Percentiles rank a stretch among this genome's conserved stretches.
These are phyloP conservation scores for Drosophila cardini DNA, from an alignment of 1,140 invertebrate species.

Conservation along the genomic window DNA sequence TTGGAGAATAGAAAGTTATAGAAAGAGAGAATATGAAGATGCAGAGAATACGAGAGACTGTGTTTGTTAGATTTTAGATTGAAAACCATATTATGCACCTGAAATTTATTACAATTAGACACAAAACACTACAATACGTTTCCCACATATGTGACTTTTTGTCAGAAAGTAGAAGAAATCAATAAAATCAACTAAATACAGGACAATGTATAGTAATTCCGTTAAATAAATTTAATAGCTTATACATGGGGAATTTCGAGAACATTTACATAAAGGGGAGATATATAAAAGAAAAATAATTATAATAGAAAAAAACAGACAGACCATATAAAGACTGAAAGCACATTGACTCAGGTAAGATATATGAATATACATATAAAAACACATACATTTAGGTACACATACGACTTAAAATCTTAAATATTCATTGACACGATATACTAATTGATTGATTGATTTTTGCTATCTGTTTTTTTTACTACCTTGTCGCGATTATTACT, in stretches of 20 bases:
- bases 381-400: constrained; percentile 41
- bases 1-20: constrained; percentile 30
- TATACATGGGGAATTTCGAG: not conserved
- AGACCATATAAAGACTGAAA: constrained; percentile 47
- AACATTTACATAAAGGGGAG: constrained; percentile 9
- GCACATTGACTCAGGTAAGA: constrained; percentile 35
- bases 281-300: constrained; percentile 13
- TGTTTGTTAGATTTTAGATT: constrained; percentile 7
- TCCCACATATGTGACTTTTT: not conserved
- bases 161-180: constrained; percentile 19
- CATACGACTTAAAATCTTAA: constrained; percentile 29
- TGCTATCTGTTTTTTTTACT: constrained; percentile 67
- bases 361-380: constrained; percentile 27
- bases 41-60: not conserved
- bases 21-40: constrained; percentile 7
- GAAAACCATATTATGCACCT: not conserved
- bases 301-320: constrained; percentile 36
- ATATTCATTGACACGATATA: constrained; percentile 18
- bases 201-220: constrained; percentile 33
- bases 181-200: constrained; percentile 47
- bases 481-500: constrained; percentile 83
- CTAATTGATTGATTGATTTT: constrained; percentile 16
- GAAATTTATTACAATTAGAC: not conserved
- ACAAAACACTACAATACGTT: not conserved
- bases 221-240: constrained; percentile 16